A percentile compares a stretch with the other conserved stretches of the same genome.
Conservation (phyloP, 2,797 vertebrate species). For the Anomalospiza imberbis region DNA sequence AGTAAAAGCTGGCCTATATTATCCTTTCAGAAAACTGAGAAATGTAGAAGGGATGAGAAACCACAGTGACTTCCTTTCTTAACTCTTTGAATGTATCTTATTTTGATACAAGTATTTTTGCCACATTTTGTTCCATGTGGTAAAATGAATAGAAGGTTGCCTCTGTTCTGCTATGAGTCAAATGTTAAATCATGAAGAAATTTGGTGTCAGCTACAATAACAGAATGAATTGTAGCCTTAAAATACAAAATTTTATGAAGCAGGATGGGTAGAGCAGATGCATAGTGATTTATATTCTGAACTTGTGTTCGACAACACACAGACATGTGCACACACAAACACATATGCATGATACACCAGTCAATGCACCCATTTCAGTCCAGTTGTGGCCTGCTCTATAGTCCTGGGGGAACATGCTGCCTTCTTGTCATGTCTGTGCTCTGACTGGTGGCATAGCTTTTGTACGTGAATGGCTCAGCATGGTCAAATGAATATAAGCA, state of each 20-base stretch:
- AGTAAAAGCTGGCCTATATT: background rate
- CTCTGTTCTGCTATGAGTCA: background rate
- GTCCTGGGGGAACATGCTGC: background rate
- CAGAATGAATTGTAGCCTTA: background rate
- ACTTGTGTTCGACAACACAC: background rate
- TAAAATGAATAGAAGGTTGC: background rate
- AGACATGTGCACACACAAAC: too few relatives aligned
- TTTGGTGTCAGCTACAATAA: background rate
- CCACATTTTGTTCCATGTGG: background rate
- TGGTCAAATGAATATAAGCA: background rate
- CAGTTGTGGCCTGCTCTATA: accelerated
- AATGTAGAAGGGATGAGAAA: background rate
- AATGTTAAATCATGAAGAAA: background rate
- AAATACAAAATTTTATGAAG: background rate
- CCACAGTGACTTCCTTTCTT: background rate
- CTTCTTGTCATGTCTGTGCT: accelerated
- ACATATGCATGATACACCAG: accelerated
- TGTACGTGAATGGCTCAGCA: background rate
- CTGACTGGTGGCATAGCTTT: background rate
- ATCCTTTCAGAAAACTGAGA: background rate
- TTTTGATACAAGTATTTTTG: background rate
- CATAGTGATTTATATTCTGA: background rate
- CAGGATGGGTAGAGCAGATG: background rate
- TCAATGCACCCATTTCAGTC: accelerated
- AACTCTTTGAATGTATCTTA: background rate